Percentiles rank a stretch among this genome's conserved stretches.
Conservation (phyloP, 64 coral and sea anemone genomes). For the Hydrozoanthus tunicans region DNA sequence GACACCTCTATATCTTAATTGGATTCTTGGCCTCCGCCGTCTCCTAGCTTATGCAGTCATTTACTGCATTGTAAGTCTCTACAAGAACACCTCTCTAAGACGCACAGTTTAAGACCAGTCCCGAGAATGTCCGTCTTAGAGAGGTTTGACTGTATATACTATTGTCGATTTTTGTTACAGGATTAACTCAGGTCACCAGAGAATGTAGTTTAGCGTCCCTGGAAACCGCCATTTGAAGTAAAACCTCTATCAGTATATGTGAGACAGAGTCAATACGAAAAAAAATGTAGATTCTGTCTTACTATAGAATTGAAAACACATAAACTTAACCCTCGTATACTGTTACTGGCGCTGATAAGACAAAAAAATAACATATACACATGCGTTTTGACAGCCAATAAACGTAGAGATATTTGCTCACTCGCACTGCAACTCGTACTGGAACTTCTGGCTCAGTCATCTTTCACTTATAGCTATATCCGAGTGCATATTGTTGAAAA, state of each 20-base stretch:
- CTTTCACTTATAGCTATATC: neutral
- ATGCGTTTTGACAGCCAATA: neutral
- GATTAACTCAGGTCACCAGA: neutral
- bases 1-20: no score
- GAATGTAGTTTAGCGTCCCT: neutral
- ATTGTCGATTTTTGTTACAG: no score
- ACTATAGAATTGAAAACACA: neutral
- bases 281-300: neutral
- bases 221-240: neutral
- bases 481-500: no score
- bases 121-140: no score
- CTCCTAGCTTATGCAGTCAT: no score
- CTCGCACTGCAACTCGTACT: constrained; percentile 90
- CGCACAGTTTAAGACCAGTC: no score
- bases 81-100: no score
- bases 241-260: neutral
- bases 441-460: constrained; percentile 83
- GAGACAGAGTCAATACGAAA: neutral
- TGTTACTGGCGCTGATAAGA: neutral
- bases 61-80: no score
- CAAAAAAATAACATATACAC: neutral
- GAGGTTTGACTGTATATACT: no score
- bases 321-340: neutral
- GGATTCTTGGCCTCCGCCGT: no score
- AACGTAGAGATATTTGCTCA: constrained; percentile 13